Base-by-base conservation (phyloP, 2,113 vertebrate genomes). In the Ictalurus furcatus region DNA sequence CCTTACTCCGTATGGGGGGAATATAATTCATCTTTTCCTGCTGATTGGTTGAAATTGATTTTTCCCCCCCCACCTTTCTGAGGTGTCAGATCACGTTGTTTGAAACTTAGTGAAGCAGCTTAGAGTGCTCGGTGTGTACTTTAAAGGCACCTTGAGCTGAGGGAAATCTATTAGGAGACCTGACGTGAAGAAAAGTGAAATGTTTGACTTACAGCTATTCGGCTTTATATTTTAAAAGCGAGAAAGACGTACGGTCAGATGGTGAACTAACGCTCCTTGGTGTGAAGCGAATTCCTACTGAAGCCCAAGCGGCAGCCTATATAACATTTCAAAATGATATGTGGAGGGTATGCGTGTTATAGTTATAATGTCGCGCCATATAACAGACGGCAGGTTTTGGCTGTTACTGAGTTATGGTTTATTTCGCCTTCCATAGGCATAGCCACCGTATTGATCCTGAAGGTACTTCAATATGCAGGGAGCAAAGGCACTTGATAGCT, bases 11-110 rank as follows among this genome's bases (percentile, higher is more conserved):
- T 95, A 93, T 94, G 94, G 95, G 95, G 34, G 95, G 96, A 97
- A 97, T 97, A 97, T 96, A 97, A 97, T 97, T 98, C 95, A 97
- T 97, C 95, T 97, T 97, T 94, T 96, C 94, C 78, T 84, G 87
- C 93, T 95, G 95, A 95, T 93, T 95, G 92, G 95, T 92, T 94
- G 93, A 93, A 97, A 95, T 95, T 93, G 94, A 94, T 94, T 95
- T 93, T 92, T 82, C 83, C 93, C 48, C 65, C 65, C 44, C n/a
- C 40, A 54, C 84, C 93, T 93, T 93, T 93, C 91, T 87, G 91
- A 83, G 79, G 93, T 91, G 94, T 94, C 74, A 30, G 30, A 86
- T 86, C 84, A 86, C 58, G 63, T 86, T 88, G 8, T 86, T 85
- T 76, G 56, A 67, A 80, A 88, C 79, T 85, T 37, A 23, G 65